Percentiles rank a stretch among this genome's conserved stretches.
Conservation (phyloP, 2,888 invertebrate genomes). For the Marasmarcha lunaedactyla region DNA sequence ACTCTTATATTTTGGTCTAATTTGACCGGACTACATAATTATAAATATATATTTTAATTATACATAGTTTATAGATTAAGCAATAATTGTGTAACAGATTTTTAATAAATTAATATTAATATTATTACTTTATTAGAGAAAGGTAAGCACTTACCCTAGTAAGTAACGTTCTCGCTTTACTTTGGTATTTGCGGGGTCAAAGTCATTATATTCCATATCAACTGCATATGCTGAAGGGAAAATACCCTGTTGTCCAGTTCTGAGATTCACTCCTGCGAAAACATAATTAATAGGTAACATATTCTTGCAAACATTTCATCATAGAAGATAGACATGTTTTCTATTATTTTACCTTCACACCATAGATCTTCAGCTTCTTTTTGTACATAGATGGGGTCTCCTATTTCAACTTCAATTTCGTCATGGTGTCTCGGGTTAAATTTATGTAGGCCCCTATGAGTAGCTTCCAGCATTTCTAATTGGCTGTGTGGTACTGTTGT, state of each 20-base stretch:
- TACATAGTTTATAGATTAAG: no score
- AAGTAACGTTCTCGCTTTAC: constrained; percentile 89
- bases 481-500: constrained; percentile 83
- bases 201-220: constrained; percentile 96
- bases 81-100: no score
- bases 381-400: constrained; percentile 96
- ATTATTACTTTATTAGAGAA: no score
- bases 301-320: no score
- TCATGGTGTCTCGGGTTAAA: constrained; percentile 96
- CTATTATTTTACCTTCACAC: constrained; percentile 86
- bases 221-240: constrained; percentile 98
- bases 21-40: no score
- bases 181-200: constrained; percentile 88
- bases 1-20: no score
- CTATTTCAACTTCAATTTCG: constrained; percentile 96
- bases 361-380: constrained; percentile 97
- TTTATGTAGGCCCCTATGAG: constrained; percentile 95
- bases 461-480: constrained; percentile 89
- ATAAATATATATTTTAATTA: no score
- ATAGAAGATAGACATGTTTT: no score
- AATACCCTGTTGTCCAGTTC: constrained; percentile 93
- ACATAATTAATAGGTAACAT: no score
- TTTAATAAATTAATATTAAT: no score
- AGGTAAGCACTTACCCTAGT: constrained; percentile 71
- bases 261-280: constrained; percentile 86